Base-by-base conservation (phyloP, 2,888 invertebrate genomes). In the Lasioglossum oenotherae region DNA sequence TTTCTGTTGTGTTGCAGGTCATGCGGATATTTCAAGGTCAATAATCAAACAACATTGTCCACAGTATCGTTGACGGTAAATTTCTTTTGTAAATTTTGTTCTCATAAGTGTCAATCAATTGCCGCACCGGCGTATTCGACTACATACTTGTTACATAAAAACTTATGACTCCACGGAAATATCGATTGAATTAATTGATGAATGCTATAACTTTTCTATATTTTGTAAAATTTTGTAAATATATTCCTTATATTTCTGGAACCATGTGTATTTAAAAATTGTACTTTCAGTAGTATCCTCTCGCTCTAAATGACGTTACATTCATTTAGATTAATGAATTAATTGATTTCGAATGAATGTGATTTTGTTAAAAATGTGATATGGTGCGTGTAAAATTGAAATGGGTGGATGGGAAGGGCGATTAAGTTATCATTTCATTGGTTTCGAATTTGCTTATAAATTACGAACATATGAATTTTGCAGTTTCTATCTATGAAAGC, bases 41-140 rank as follows among this genome's bases (percentile, higher is more conserved):
- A 96, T 97, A 88, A 96, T 97, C 86, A 96, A 96, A 92, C 97
- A 97, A 89, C 96, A 97, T 92, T 96, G 96, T 90, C 95, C 96
- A 14, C 96, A 95, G 84, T 95, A 95, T 83, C 94, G 94, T 89
- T 94, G 89, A 92, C 41, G 84, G 64, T 87, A 71, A 79, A 80
- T 72, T 81, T 53, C 67, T 74, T 67, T 41, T 78, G 49, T 81
- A 76, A 60, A 86, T 74, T 80, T 57, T 46, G 5, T 74, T 73
- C 75, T 46, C n/a, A 44, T 60, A 60, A 69, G 46, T 81, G 60
- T 80, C 71, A 73, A 78, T 75, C 4, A 82, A 81, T 69, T 81
- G 23, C 38, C 67, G 57, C 72, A n/a, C 19, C 10, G 35, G 74
- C 64, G 82, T 64, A 77, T 85, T 82, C 76, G 79, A 86, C 75